Percentiles rank a stretch among this genome's conserved stretches.
Evolutionary conservation across 2,888 invertebrate species (phyloP).

Genomic region (Trichopoda pennipes): DNA sequence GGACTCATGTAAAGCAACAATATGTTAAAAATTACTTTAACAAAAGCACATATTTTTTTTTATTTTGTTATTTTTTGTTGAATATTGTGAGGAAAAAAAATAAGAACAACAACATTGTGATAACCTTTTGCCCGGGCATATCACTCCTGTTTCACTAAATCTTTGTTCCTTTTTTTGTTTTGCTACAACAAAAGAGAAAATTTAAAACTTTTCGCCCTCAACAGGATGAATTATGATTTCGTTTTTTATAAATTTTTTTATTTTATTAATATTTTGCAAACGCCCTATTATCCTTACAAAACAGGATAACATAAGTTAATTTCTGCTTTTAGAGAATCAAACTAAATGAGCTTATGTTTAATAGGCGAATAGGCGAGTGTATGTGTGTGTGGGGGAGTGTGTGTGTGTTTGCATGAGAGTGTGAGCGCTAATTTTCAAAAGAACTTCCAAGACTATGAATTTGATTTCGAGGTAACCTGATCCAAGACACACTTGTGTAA

Average conservation of each 20-base stretch:
- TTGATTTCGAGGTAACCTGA: slow-evolving; percentile 52
- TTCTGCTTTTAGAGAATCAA: slow-evolving; percentile 68
- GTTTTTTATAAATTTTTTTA: too few species aligned
- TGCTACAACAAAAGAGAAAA: slow-evolving; percentile 4
- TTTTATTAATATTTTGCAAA: slow-evolving; percentile 24
- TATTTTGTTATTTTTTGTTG: too few species aligned
- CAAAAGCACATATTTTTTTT: slow-evolving; percentile 48
- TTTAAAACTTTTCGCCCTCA: slow-evolving; percentile 55
- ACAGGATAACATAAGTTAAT: slow-evolving; percentile 71
- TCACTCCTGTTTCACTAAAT: slow-evolving; percentile 5
- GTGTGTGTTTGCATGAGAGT: background rate
- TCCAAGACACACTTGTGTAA: slow-evolving; percentile 64
- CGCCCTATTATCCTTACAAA: slow-evolving; percentile 56
- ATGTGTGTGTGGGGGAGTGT: background rate
- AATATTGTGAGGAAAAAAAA: slow-evolving; percentile 22
- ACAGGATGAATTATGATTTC: slow-evolving; percentile 39
- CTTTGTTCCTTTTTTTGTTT: background rate
- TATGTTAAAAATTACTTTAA: slow-evolving; percentile 66
- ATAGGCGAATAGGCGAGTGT: background rate
- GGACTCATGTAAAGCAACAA: slow-evolving; percentile 59
- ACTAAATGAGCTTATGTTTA: slow-evolving; percentile 68
- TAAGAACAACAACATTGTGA: slow-evolving; percentile 56
- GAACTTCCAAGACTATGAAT: slow-evolving; percentile 34
- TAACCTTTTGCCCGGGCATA: slow-evolving; percentile 51
- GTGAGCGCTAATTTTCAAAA: slow-evolving; percentile 66